Evolutionary conservation across 2,797 vertebrate species (phyloP).

Genomic region (Babyrousa celebensis): DNA sequence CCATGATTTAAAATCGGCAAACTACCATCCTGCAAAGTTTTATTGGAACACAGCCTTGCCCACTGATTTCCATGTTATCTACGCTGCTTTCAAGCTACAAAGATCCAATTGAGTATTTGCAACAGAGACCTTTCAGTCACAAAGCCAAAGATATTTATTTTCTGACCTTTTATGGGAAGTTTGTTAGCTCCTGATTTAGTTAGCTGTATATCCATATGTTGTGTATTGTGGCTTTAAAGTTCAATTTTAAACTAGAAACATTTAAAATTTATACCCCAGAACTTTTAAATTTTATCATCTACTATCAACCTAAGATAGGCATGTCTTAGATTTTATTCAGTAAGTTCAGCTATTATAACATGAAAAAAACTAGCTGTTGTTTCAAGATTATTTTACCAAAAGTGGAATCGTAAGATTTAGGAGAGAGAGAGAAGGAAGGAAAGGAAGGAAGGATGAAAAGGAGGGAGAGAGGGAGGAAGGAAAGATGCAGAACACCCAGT

Average conservation of each 20-base stretch:
- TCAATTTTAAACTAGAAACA: conserved; percentile 3
- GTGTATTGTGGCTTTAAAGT: conserved; percentile 1
- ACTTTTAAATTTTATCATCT: conserved; percentile 12
- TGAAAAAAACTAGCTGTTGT: neutral
- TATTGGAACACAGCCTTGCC: neutral
- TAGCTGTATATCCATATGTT: neutral
- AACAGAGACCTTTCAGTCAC: neutral
- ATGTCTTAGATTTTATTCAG: neutral
- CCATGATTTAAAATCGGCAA: neutral
- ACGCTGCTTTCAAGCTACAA: neutral
- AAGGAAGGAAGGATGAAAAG: neutral
- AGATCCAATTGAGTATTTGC: neutral
- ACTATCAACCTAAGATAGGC: neutral
- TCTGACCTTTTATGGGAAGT: neutral
- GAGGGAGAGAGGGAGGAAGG: neutral
- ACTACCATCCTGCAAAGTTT: neutral
- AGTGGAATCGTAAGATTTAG: neutral
- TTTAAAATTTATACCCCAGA: neutral
- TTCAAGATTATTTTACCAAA: neutral
- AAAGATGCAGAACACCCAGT: neutral
- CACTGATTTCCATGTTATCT: neutral
- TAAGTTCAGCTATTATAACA: conserved; percentile 1
- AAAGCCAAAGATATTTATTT: conserved; percentile 24
- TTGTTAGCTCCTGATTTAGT: neutral
- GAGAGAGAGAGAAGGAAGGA: neutral